A percentile compares a stretch with the other conserved stretches of the same genome.
phyloP scores from a whole-genome alignment of 2,888 invertebrate genomes.

The Hemistola chrysoprasaria region DNA sequence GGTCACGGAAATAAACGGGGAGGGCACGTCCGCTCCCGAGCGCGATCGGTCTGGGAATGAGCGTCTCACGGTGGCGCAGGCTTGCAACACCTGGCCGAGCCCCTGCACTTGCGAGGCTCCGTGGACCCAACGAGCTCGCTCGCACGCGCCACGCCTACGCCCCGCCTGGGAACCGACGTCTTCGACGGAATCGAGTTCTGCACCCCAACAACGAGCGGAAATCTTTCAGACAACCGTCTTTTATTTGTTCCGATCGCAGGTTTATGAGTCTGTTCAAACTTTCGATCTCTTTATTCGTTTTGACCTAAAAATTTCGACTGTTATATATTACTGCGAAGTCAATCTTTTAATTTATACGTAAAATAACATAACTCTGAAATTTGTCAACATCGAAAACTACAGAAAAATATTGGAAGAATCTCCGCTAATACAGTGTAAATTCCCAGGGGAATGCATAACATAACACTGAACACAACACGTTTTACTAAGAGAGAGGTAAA shows the following conservation, averaged over 20 bases:
- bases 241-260: constrained; percentile 6
- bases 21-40: constrained; percentile 36
- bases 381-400: too few relatives aligned
- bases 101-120: constrained; percentile 75
- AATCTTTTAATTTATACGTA: too few relatives aligned
- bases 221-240: constrained; percentile 9
- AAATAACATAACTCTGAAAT: too few relatives aligned
- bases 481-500: constrained; percentile 19
- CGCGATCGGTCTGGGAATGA: constrained; percentile 54
- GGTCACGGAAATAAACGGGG: too few relatives aligned
- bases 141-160: constrained; percentile 61
- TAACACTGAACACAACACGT: constrained; percentile 21
- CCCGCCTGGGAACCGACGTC: constrained; percentile 7
- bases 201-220: constrained; percentile 8
- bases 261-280: constrained; percentile 1
- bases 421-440: constrained; percentile 9
- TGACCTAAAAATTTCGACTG: too few relatives aligned
- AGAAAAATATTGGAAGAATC: constrained; percentile 1
- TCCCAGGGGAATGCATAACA: constrained; percentile 8
- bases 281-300: background rate
- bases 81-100: constrained; percentile 65
- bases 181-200: constrained; percentile 2
- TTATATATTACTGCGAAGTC: too few relatives aligned
- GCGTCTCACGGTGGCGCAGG: constrained; percentile 32
- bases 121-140: constrained; percentile 35